Conservation (phyloP, 2,113 vertebrate species). For the Centrocercus urophasianus region DNA sequence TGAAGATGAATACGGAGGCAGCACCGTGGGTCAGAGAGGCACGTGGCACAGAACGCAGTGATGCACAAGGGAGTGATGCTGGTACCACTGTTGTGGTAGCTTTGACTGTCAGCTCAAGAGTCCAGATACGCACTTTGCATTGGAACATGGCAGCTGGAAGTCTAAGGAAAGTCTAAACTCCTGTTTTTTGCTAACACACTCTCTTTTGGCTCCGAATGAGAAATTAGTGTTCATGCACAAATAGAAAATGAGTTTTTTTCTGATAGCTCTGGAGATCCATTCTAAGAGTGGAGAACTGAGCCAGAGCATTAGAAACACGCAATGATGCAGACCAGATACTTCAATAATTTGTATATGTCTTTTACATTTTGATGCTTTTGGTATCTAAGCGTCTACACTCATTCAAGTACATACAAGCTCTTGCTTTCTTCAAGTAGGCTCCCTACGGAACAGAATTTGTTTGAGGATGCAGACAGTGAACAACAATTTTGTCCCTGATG, state of each 20-base stretch:
- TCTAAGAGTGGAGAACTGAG: not conserved
- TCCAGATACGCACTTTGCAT: not conserved
- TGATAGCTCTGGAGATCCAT: not conserved
- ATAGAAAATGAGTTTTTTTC: not conserved
- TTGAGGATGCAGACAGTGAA: not conserved
- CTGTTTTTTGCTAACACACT: not conserved
- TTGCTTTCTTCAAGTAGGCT: not conserved
- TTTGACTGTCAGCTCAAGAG: not conserved
- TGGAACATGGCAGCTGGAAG: not conserved
- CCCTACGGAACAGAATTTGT: not conserved
- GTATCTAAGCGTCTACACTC: conserved; percentile 6
- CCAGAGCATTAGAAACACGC: conserved; percentile 6
- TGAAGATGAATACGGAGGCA: not conserved
- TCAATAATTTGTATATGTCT: not conserved
- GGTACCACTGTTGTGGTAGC: not conserved
- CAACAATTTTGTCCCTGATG: not conserved
- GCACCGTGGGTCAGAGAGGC: not conserved
- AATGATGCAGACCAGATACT: not conserved
- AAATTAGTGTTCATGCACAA: not conserved
- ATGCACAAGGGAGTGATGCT: not conserved
- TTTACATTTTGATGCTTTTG: not conserved
- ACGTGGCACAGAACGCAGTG: not conserved
- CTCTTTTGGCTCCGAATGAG: not conserved
- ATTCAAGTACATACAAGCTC: not conserved
- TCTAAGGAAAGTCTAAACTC: not conserved